Evolutionary conservation across 1,140 invertebrate genomes (phyloP), one percentile per base, ranked within the genome.

Genomic region (Calliphora vicina): DNA sequence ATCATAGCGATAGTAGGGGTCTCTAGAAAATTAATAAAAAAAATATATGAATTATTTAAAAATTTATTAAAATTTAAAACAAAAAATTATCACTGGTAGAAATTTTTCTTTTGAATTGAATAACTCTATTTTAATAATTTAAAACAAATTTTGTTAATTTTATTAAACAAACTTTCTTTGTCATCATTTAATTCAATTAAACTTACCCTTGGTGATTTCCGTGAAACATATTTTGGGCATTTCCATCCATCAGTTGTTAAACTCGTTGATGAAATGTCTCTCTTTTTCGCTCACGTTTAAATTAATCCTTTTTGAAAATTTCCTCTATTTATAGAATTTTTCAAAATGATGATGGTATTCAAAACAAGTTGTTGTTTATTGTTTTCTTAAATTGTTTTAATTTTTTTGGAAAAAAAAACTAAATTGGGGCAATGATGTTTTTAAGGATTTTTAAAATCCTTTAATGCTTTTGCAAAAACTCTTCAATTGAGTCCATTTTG

Each of bases 1-100:
- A 95, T 92, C 92, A 91, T 92, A 91, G 90, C 92, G 91, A 88
- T 90, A 92, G 87, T 91, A 90, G 90, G 91, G 91, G 89, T 92
- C 87, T 91, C 91, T 92, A 85, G 10, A 15, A 84, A 26, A 76
- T 3, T 74, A 26, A 15, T n/a, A 20, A 43, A 43, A 81, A 2
- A 12, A 57, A 81, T 25, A 17, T n/a, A n/a, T n/a, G n/a, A n/a
- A n/a, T n/a, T n/a, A n/a, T n/a, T n/a, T n/a, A n/a, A n/a, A n/a
- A n/a, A n/a, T n/a, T n/a, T 61, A n/a, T 0, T 61, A 42, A 29
- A 42, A 29, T 27, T 42, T 8, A 5, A 9, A 78, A 78, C 42
- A 43, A 6, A 6, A 43, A 12, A 6, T 6, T 6, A 12, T 6
- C 42, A 6, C 12, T 43, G 5, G 42, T 43, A 43, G 12, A 43